phyloP scores from a whole-genome alignment of 2,113 vertebrate species.

The Piaya cayana region DNA sequence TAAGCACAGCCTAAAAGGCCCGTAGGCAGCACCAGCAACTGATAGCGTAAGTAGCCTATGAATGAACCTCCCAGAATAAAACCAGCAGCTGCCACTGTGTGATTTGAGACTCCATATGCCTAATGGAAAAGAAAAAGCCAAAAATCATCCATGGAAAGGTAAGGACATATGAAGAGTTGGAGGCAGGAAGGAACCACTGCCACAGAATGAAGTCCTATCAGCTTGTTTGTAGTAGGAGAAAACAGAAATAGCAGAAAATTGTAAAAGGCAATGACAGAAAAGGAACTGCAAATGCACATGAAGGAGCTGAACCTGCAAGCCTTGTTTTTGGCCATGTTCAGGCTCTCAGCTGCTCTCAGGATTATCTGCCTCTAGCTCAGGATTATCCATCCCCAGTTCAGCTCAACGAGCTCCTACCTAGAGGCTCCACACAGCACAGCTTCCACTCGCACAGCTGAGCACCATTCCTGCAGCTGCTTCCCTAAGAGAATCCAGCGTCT shows the following conservation, averaged over 20 bases:
- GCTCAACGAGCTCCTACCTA: background rate
- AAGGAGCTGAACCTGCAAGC: background rate
- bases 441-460: background rate
- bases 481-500: accelerated
- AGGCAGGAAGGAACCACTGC: background rate
- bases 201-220: background rate
- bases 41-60: background rate
- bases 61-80: background rate
- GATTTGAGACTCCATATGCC: background rate
- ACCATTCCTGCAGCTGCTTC: background rate
- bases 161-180: background rate
- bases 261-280: background rate
- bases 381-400: background rate
- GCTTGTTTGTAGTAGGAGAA: background rate
- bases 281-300: background rate
- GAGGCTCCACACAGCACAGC: accelerated
- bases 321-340: accelerated
- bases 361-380: background rate
- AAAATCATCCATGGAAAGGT: background rate
- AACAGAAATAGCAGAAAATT: background rate
- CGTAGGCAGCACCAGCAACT: background rate
- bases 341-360: background rate
- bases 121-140: background rate
- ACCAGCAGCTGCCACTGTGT: background rate
- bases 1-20: background rate